These are phyloP conservation scores for Poecile montanus DNA, from an alignment of 2,797 vertebrate genomes.

Conservation along the genomic window DNA sequence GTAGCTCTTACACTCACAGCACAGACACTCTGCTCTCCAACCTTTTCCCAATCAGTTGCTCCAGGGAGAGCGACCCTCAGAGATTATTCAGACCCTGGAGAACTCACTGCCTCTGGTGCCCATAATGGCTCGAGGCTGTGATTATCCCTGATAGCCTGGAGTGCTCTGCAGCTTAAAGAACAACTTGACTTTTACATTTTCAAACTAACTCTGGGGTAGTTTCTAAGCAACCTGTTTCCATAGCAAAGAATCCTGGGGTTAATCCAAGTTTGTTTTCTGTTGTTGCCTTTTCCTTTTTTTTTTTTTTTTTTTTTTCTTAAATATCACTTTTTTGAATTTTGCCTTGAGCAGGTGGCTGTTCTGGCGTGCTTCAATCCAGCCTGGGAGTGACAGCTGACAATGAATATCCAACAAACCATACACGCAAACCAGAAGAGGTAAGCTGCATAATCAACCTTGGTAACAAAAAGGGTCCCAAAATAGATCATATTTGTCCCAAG, in stretches of 20 bases:
- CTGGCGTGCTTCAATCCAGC: slow-evolving; percentile 13
- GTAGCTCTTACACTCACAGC: not conserved
- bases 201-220: slow-evolving; percentile 73
- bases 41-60: not conserved
- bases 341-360: slow-evolving; percentile 53
- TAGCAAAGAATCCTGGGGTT: slow-evolving; percentile 78
- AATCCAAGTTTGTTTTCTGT: slow-evolving; percentile 61
- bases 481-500: not conserved
- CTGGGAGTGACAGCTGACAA: slow-evolving; percentile 36
- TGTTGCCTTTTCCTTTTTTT: not conserved
- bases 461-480: not conserved
- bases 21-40: not conserved
- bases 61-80: slow-evolving; percentile 11
- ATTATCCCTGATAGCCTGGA: slow-evolving; percentile 61
- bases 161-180: slow-evolving; percentile 65
- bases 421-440: not conserved
- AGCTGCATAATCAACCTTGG: not conserved
- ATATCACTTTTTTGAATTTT: slow-evolving; percentile 66
- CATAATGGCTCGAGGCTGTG: slow-evolving; percentile 10
- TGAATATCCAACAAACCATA: slow-evolving; percentile 18
- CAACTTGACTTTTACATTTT: slow-evolving; percentile 76
- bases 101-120: slow-evolving; percentile 41
- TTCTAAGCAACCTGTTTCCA: slow-evolving; percentile 83
- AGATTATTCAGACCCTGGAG: slow-evolving; percentile 28
- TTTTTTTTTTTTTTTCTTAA: slow-evolving; percentile 15